These are phyloP conservation scores for Bembecia ichneumoniformis DNA, from an alignment of 2,888 invertebrate genomes.

Conservation along the genomic window DNA sequence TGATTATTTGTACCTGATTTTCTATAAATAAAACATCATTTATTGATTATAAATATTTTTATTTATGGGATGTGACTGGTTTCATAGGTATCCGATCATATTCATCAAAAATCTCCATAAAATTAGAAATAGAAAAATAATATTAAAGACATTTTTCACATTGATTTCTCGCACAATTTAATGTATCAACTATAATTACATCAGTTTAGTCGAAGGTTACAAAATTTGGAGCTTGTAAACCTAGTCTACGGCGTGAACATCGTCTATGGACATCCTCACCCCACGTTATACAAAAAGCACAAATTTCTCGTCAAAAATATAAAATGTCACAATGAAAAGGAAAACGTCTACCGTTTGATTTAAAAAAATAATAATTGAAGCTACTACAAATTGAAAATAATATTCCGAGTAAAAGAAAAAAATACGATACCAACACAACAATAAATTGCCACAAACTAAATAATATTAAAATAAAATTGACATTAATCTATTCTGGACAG, in stretches of 20 bases:
- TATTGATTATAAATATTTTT: slow-evolving; percentile 65
- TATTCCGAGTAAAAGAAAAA: slow-evolving; percentile 31
- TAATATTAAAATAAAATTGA: background rate
- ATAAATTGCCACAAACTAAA: slow-evolving; percentile 4
- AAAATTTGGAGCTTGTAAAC: slow-evolving; percentile 8
- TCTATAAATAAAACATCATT: slow-evolving; percentile 43
- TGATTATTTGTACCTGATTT: background rate
- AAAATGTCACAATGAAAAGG: slow-evolving; percentile 45
- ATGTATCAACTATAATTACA: slow-evolving; percentile 21
- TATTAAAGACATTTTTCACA: slow-evolving; percentile 59
- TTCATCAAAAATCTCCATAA: slow-evolving; percentile 63
- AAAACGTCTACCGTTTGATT: slow-evolving; percentile 56
- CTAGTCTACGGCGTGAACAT: background rate
- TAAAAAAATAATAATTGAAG: slow-evolving; percentile 23
- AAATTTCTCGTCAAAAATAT: slow-evolving; percentile 26
- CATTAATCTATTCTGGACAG: background rate
- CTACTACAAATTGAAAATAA: slow-evolving; percentile 45
- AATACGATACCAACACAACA: slow-evolving; percentile 55
- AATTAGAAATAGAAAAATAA: slow-evolving; percentile 73
- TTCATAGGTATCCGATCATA: slow-evolving; percentile 60
- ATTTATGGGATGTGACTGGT: slow-evolving; percentile 66
- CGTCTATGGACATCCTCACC: background rate
- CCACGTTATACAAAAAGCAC: slow-evolving; percentile 28
- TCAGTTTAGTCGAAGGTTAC: slow-evolving; percentile 29
- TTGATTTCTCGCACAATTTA: background rate